Evolutionary conservation across 1,140 invertebrate species (phyloP).

Genomic region (Periplaneta americana): DNA sequence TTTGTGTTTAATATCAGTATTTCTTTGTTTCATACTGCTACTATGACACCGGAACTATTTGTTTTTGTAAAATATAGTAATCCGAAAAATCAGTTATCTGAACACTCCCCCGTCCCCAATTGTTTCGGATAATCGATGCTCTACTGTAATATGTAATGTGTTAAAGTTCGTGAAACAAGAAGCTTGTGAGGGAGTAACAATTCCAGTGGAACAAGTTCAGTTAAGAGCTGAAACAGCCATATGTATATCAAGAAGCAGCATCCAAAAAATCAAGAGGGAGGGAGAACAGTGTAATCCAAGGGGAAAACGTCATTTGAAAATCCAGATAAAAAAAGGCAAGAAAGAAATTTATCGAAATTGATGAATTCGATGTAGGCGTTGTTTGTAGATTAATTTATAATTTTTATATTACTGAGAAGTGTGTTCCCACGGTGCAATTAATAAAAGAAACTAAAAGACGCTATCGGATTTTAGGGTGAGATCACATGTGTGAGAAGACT

Average conservation of each 20-base stretch:
- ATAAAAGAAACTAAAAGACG: neutral
- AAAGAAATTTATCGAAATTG: neutral
- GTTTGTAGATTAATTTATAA: neutral
- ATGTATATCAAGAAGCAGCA: neutral
- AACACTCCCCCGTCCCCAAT: no score
- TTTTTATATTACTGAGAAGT: conserved; percentile 1
- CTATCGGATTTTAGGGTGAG: neutral
- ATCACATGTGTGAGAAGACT: neutral
- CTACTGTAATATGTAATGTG: no score
- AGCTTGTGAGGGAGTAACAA: no score
- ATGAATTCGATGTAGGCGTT: neutral
- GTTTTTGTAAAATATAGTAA: no score
- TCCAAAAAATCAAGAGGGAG: neutral
- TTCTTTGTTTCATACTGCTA: no score
- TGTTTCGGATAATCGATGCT: no score
- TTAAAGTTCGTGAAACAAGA: no score
- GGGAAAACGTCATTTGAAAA: neutral
- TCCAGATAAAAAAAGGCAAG: neutral
- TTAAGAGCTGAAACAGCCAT: neutral
- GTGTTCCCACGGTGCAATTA: neutral
- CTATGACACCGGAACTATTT: no score
- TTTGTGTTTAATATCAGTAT: no score
- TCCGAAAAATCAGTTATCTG: no score
- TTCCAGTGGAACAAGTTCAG: neutral
- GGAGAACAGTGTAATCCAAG: neutral